phyloP scores from a whole-genome alignment of 2,888 invertebrate genomes.

The Listrodromus nycthemerus region DNA sequence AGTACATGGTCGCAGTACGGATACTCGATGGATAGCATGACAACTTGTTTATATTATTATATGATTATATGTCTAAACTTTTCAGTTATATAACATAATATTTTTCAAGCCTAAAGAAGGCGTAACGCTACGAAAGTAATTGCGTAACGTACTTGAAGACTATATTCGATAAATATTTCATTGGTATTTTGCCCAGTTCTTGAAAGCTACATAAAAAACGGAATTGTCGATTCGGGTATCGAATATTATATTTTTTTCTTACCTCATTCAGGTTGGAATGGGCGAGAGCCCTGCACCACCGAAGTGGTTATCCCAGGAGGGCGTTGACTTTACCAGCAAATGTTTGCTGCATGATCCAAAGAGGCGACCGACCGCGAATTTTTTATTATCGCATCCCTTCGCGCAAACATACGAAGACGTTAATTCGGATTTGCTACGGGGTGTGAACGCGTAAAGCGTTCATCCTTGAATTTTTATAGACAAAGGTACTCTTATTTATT shows the following conservation, averaged over 20 bases:
- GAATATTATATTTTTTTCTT: constrained; percentile 64
- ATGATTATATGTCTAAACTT: no score
- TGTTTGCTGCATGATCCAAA: constrained; percentile 94
- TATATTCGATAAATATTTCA: no score
- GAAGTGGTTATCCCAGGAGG: constrained; percentile 91
- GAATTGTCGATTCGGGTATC: background rate
- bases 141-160: no score
- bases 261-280: constrained; percentile 93
- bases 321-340: constrained; percentile 90
- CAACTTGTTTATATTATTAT: no score
- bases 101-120: no score
- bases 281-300: constrained; percentile 93
- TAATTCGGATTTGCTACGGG: constrained; percentile 76
- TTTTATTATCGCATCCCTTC: constrained; percentile 91
- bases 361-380: constrained; percentile 89
- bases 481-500: constrained; percentile 11
- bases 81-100: background rate
- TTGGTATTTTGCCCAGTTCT: no score
- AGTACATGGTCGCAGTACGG: no score
- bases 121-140: no score
- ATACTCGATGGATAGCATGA: no score
- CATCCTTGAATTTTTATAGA: background rate
- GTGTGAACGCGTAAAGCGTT: constrained; percentile 49
- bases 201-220: background rate
- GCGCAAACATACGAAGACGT: constrained; percentile 84